These are phyloP conservation scores for Microctonus brassicae DNA, from an alignment of 2,888 invertebrate species.

Conservation along the genomic window DNA sequence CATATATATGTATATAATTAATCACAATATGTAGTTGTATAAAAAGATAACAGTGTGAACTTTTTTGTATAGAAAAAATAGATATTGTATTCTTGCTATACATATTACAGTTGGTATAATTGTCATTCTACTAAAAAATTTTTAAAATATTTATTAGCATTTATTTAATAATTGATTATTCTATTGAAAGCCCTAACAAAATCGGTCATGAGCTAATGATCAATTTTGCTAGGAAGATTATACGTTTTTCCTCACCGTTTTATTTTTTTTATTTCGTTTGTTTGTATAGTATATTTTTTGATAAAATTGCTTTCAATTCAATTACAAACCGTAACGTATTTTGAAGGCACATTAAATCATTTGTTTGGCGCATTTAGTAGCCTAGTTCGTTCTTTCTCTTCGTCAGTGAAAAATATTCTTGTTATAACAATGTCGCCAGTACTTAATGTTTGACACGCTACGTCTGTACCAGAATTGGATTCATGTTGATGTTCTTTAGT, in stretches of 20 bases:
- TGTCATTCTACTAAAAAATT: not conserved
- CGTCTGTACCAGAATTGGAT: slow-evolving; percentile 65
- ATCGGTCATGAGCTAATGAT: too few relatives aligned
- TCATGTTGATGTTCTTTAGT: slow-evolving; percentile 61
- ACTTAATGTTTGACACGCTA: slow-evolving; percentile 87
- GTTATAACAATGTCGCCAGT: slow-evolving; percentile 95
- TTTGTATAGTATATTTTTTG: not conserved
- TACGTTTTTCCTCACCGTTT: too few relatives aligned
- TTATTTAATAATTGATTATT: too few relatives aligned
- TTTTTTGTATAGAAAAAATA: slow-evolving; percentile 34
- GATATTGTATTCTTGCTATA: slow-evolving; percentile 2
- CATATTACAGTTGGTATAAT: slow-evolving; percentile 15
- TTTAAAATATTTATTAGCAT: slow-evolving; percentile 3
- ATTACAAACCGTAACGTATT: too few relatives aligned
- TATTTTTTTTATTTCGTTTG: not conserved
- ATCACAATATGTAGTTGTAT: slow-evolving; percentile 24
- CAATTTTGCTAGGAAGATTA: too few relatives aligned
- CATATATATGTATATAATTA: too few relatives aligned
- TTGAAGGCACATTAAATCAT: slow-evolving; percentile 41
- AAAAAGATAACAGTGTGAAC: slow-evolving; percentile 28
- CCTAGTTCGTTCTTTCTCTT: slow-evolving; percentile 73
- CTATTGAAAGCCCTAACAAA: too few relatives aligned
- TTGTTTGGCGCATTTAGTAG: slow-evolving; percentile 72
- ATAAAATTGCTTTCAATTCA: not conserved
- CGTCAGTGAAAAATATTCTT: slow-evolving; percentile 79